These are phyloP conservation scores for Ianthella basta DNA, from an alignment of 37 sponge, comb jelly and placozoan genomes.

Conservation along the genomic window DNA sequence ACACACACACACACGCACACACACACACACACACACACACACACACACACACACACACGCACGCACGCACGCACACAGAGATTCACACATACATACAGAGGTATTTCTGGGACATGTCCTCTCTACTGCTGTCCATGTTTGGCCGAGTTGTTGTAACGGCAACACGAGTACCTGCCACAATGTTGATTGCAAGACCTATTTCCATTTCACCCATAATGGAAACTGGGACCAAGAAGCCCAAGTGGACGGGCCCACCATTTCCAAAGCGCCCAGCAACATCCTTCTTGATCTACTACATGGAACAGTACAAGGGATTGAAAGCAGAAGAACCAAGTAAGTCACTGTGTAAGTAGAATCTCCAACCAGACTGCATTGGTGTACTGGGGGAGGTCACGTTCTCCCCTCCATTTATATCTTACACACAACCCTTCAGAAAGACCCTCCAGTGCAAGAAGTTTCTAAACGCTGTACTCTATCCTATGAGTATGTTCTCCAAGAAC, in stretches of 20 bases:
- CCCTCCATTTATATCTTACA: no score
- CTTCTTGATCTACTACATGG: slow-evolving; percentile 8
- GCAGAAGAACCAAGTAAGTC: background rate
- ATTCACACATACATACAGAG: slow-evolving; percentile 20
- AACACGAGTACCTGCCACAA: background rate
- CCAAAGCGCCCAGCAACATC: background rate
- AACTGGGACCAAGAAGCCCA: background rate
- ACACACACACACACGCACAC: no score
- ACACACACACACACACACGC: no score
- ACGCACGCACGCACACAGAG: slow-evolving; percentile 11
- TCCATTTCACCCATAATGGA: background rate
- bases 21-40: no score
- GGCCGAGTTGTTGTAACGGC: background rate
- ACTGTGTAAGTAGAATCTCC: no score
- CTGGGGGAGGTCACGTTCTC: no score
- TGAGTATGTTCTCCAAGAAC: no score
- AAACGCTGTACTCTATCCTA: no score
- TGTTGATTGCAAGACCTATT: background rate
- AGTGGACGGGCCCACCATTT: slow-evolving; percentile 1
- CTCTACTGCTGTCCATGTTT: background rate
- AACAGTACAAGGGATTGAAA: background rate
- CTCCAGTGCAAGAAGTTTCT: no score
- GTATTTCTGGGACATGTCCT: background rate
- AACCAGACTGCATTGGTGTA: no score
- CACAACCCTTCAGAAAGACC: no score